Percentiles rank a stretch among this genome's conserved stretches.
phyloP scores from a whole-genome alignment of 2,113 vertebrate species.

The Hemibagrus wyckioides region DNA sequence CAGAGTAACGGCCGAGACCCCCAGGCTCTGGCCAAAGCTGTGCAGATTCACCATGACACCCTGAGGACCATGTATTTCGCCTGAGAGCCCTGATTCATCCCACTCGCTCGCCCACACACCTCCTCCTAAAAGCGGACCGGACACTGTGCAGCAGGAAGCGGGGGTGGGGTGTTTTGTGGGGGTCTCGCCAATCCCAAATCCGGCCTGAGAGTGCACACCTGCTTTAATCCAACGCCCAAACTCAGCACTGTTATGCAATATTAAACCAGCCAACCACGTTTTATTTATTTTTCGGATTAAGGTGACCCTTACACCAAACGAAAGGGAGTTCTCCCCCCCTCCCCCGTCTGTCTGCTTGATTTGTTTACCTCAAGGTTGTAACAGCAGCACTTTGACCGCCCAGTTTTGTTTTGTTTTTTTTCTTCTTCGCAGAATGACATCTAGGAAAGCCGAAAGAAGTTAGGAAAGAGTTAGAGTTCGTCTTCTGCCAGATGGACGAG shows the following conservation, averaged over 20 bases:
- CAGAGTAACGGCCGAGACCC: conserved; percentile 98
- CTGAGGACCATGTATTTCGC: conserved; percentile 99
- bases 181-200: conserved; percentile 46
- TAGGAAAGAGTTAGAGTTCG: neutral
- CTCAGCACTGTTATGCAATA: conserved; percentile 98
- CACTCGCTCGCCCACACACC: conserved; percentile 65
- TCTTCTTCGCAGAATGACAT: conserved; percentile 40
- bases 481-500: conserved; percentile 8
- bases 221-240: conserved; percentile 70
- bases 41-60: conserved; percentile 99
- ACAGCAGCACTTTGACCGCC: conserved; percentile 82
- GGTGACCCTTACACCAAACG: conserved; percentile 57
- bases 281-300: conserved; percentile 60
- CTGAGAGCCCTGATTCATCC: conserved; percentile 69
- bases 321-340: conserved; percentile 36
- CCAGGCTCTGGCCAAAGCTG: conserved; percentile 97
- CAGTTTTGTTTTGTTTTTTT: too few relatives aligned
- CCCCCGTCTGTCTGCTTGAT: conserved; percentile 19
- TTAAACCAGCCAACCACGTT: conserved; percentile 95
- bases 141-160: conserved; percentile 73
- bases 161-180: neutral
- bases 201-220: conserved; percentile 73
- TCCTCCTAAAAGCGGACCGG: conserved; percentile 78
- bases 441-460: conserved; percentile 14
- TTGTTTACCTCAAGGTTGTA: conserved; percentile 70